phyloP scores from a whole-genome alignment of 2,113 vertebrate species.

The Ammospiza nelsoni region DNA sequence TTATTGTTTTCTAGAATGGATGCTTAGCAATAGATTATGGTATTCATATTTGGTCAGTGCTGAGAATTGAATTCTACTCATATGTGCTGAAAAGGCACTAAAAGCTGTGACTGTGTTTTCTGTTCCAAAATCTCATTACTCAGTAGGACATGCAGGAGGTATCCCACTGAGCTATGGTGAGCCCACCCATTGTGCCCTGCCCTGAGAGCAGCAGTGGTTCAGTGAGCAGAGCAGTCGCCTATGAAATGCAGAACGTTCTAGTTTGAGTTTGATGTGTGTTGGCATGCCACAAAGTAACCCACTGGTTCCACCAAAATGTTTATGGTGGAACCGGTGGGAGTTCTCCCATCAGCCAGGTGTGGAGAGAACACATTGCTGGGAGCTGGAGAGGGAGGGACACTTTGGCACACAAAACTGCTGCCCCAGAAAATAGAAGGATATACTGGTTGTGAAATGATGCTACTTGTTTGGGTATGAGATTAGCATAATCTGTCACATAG shows the following conservation, averaged over 20 bases:
- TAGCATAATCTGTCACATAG: slow-evolving; percentile 48
- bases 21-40: neutral
- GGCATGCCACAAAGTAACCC: neutral
- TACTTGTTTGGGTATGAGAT: slow-evolving; percentile 9
- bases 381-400: neutral
- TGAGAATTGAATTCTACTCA: neutral
- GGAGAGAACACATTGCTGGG: neutral
- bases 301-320: neutral
- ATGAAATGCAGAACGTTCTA: neutral
- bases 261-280: neutral
- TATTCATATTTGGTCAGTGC: neutral
- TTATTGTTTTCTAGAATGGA: neutral
- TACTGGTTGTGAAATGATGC: neutral
- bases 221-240: neutral
- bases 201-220: neutral
- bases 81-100: neutral
- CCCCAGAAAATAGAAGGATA: neutral
- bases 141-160: neutral
- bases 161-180: neutral
- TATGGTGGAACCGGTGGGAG: neutral
- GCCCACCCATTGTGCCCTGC: neutral
- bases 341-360: neutral
- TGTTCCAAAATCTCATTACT: neutral
- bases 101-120: neutral
- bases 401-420: neutral